Conservation (phyloP, 1,140 invertebrate species). For the Maniola jurtina region DNA sequence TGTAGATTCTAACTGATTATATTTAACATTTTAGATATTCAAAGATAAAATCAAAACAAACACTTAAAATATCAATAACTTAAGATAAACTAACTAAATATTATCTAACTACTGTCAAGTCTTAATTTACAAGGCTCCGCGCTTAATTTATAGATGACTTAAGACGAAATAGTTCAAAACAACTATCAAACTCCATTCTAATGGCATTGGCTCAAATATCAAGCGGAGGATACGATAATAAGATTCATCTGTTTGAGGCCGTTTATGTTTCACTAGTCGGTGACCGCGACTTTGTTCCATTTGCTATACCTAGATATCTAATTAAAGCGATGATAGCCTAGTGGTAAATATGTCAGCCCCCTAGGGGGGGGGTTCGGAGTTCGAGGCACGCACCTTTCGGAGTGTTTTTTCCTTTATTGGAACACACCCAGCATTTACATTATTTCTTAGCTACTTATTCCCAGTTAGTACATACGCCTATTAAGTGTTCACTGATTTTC, state of each 20-base stretch:
- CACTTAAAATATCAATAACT: not conserved
- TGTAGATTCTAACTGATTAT: too few species aligned
- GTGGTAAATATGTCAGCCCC: too few species aligned
- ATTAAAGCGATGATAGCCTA: too few species aligned
- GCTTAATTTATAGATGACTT: slow-evolving; percentile 12
- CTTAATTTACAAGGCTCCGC: slow-evolving; percentile 2
- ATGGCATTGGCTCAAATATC: slow-evolving; percentile 38
- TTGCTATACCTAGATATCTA: too few species aligned
- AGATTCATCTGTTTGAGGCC: slow-evolving; percentile 2
- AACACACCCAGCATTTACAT: too few species aligned
- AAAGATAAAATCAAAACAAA: slow-evolving; percentile 3
- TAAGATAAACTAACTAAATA: not conserved
- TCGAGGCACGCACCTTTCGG: too few species aligned
- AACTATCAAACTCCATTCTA: slow-evolving; percentile 30
- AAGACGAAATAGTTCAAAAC: slow-evolving; percentile 24
- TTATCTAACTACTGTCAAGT: not conserved
- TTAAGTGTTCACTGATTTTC: too few species aligned
- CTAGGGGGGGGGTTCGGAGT: too few species aligned
- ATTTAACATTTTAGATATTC: not conserved
- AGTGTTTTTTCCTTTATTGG: too few species aligned
- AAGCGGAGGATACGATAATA: slow-evolving; percentile 14
- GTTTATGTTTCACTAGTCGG: not conserved
- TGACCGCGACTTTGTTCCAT: not conserved
- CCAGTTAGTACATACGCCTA: too few species aligned
- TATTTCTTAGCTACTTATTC: too few species aligned